These are phyloP conservation scores for Leucozona laternaria DNA, from an alignment of 2,888 invertebrate species.

Conservation along the genomic window DNA sequence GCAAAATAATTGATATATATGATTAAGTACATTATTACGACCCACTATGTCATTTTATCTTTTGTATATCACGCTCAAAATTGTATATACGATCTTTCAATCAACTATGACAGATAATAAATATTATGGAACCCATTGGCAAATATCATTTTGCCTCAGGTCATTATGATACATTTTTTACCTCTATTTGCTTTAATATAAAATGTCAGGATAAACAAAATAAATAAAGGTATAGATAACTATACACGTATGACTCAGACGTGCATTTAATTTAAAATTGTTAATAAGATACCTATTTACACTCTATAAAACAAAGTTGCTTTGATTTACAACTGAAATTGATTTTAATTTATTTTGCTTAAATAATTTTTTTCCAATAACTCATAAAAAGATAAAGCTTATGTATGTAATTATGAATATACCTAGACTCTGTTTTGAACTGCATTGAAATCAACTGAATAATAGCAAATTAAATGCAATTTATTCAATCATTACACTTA, in stretches of 20 bases:
- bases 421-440: neutral
- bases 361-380: neutral
- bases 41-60: no score
- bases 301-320: neutral
- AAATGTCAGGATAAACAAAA: neutral
- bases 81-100: no score
- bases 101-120: no score
- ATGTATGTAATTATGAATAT: no score
- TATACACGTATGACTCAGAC: neutral
- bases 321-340: slow-evolving; percentile 19
- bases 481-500: slow-evolving; percentile 61
- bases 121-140: no score
- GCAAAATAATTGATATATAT: no score
- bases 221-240: neutral
- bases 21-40: no score
- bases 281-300: neutral
- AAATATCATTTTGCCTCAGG: no score
- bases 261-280: neutral
- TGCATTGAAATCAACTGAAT: slow-evolving; percentile 58
- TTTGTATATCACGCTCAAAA: no score
- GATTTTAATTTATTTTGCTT: slow-evolving; percentile 5
- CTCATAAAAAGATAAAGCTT: slow-evolving; percentile 1
- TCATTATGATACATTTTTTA: no score
- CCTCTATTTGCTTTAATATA: neutral
- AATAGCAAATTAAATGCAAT: slow-evolving; percentile 59